Evolutionary conservation across 2,113 vertebrate genomes (phyloP), one percentile per base, ranked within the genome.

Genomic region (Vulpes lagopus): DNA sequence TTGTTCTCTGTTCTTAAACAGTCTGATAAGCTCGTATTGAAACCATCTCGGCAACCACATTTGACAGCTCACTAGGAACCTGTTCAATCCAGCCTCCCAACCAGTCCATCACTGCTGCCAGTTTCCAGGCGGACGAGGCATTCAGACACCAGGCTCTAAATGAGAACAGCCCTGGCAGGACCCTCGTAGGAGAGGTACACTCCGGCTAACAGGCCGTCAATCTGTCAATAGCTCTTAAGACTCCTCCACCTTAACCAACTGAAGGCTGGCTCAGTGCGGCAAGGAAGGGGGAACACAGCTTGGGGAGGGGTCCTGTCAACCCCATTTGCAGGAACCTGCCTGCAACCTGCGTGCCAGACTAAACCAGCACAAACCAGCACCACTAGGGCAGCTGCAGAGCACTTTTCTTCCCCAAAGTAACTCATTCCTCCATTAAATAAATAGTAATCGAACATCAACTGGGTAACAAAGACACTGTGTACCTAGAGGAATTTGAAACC

Each of bases 1-100:
- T 95, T 98, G 96, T 98, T 97, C 97, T 85, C 88, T 79, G 69
- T 96, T 97, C 97, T 96, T 87, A 91, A 97, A 97, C 95, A 98
- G 96, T 97, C 96, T 97, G 96, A 98, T 98, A 98, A 98, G 89
- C 73, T 95, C 92, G 76, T 80, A 74, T 30, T 96, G 91, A 98
- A 96, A 96, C 62, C 84, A 90, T 81, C 92, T 87, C 92, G 64
- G 91, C 89, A 97, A 73, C 9, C 93, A 92, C 95, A 84, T 30
- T 65, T n/a, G 35, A 96, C 90, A 97, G 88, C 88, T 97, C 94
- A 82, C 64, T 80, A 73, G 43, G 91, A 98, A 93, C 78, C 93
- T 98, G 69, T 85, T 97, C 97, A 97, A 95, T 81, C 74, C 83
- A 97, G 78, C 38, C 64, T 97, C 89, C 89, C 88, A 97, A 96